Percentiles rank a stretch among this genome's conserved stretches.
phyloP scores from a whole-genome alignment of 2,888 invertebrate genomes.

The Cerceris ruficornis region DNA sequence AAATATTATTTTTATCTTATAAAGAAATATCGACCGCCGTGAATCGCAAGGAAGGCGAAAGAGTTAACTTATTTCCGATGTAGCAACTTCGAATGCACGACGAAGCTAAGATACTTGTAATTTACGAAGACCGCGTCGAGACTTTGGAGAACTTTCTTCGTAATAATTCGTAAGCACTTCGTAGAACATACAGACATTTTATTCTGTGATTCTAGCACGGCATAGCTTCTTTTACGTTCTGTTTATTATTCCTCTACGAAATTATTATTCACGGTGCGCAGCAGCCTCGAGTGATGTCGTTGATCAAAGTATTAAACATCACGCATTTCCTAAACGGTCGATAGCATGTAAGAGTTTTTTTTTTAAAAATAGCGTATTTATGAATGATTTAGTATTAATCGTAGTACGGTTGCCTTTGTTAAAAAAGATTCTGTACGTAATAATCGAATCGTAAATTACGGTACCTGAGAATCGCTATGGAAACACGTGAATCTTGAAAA shows the following conservation, averaged over 20 bases:
- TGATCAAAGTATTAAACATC: constrained; percentile 13
- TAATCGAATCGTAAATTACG: constrained; percentile 6
- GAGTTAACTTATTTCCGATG: background rate
- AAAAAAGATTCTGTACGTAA: background rate
- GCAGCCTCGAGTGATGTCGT: constrained; percentile 15
- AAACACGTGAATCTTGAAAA: background rate
- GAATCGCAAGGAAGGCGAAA: background rate
- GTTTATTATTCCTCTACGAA: too few relatives aligned
- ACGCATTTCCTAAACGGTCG: constrained; percentile 25
- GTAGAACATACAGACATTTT: too few relatives aligned
- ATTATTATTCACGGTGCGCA: too few relatives aligned
- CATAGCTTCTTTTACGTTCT: too few relatives aligned
- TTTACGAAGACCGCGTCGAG: background rate
- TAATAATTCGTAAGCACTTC: too few relatives aligned
- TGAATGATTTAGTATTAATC: background rate
- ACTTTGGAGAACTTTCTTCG: too few relatives aligned
- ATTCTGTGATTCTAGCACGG: too few relatives aligned
- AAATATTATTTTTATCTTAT: constrained; percentile 38
- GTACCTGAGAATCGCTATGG: constrained; percentile 10
- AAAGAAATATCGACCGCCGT: constrained; percentile 6
- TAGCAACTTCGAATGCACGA: background rate
- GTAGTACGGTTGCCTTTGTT: background rate
- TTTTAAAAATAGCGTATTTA: background rate
- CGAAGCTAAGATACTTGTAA: background rate
- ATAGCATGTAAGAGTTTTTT: constrained; percentile 30